Evolutionary conservation across 2,113 vertebrate species (phyloP).

Genomic region (Corythornis vintsioides): DNA sequence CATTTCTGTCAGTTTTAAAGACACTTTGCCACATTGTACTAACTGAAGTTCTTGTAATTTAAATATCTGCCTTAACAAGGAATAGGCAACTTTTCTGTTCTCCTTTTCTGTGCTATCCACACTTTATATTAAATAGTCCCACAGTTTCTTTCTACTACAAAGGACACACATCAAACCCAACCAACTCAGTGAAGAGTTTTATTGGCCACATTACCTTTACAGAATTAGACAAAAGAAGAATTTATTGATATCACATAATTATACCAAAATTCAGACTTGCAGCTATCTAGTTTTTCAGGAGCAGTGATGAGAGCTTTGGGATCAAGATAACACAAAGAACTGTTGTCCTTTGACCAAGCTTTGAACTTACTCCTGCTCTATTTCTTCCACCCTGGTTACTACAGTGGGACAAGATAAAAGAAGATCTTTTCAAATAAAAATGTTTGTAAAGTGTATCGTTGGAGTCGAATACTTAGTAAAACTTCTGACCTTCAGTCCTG

Average conservation of each 20-base stretch:
- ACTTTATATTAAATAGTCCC: neutral
- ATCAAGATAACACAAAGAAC: neutral
- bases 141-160: conserved; percentile 4
- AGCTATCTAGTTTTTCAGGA: neutral
- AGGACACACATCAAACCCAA: conserved; percentile 19
- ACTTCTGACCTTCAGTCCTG: conserved; percentile 41
- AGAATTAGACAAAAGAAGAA: neutral
- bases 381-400: neutral
- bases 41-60: conserved; percentile 8
- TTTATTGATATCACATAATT: neutral
- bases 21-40: neutral
- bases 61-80: neutral
- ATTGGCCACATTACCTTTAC: neutral
- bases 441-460: neutral
- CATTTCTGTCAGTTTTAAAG: neutral
- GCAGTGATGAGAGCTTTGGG: neutral
- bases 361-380: neutral
- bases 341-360: neutral
- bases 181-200: conserved; percentile 2
- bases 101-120: neutral
- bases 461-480: conserved; percentile 25
- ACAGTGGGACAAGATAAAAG: neutral
- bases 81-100: neutral
- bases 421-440: neutral
- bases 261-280: neutral